Base-by-base conservation (phyloP, 1,140 invertebrate genomes). In the Pteromalus puparum region DNA sequence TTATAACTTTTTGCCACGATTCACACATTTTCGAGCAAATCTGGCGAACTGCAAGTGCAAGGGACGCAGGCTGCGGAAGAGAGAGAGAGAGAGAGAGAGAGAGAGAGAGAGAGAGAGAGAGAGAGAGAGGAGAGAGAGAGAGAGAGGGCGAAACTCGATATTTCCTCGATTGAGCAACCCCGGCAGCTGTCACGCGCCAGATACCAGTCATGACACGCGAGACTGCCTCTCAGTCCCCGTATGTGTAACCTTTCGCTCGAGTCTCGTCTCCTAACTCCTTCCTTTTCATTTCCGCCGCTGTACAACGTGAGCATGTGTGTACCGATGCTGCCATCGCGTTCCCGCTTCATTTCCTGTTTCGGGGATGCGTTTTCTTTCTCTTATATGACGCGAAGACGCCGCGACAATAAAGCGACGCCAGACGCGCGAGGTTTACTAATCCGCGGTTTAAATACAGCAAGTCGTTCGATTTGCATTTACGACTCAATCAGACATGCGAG, bases 141-240 rank as follows among this genome's bases (percentile, higher is more conserved):
- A 85, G 75, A 76, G 83, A 81, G 77, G 61, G 28, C 81, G 90
- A 90, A 91, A 91, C 87, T 81, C 79, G 89, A 91, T 91, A 92
- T 90, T 91, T 91, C 87, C 88, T 90, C 88, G 88, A 91, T 92
- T 88, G 88, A 89, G 89, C 87, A 89, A 90, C 86, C 87, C 86
- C 82, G 86, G 85, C 89, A 90, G 88, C 89, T 91, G 90, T 91
- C 90, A 88, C 87, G 88, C 88, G 87, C 89, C 83, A 90, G 85
- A 91, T 90, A 90, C 85, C 86, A 83, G 67, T 7, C 73, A 30
- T 80, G 84, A 86, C 79, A 88, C 82, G 85, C 75, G 88, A 85
- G 48, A 74, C 46, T 84, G 73, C 83, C 65, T 70, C 67, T 30
- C 24, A 70, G 61, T 80, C 72, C 70, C 79, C 42, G 6, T n/a